phyloP scores from a whole-genome alignment of 2,113 vertebrate species.

The Chaetura pelagica region DNA sequence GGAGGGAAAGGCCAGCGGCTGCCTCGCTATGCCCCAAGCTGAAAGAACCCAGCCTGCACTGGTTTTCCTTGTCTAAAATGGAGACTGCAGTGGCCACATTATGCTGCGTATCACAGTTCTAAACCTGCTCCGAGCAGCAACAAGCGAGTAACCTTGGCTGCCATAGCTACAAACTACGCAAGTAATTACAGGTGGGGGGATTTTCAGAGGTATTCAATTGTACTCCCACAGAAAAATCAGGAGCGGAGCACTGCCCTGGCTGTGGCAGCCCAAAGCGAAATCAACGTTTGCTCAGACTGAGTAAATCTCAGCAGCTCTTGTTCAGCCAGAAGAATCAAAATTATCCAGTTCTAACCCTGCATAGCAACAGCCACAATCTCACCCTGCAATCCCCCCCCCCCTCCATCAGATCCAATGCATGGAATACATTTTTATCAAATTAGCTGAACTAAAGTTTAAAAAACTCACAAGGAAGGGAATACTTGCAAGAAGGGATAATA shows the following conservation, averaged over 20 bases:
- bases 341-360: not conserved
- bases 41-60: not conserved
- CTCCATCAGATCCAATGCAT: fast-evolving
- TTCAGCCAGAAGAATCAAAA: not conserved
- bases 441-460: not conserved
- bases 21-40: fast-evolving
- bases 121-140: not conserved
- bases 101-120: not conserved
- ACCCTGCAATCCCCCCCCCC: fast-evolving
- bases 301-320: not conserved
- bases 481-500: not conserved
- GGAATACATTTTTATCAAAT: not conserved
- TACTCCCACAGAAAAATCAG: not conserved
- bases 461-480: not conserved
- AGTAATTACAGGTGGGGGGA: fast-evolving
- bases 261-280: not conserved
- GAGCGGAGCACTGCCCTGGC: not conserved
- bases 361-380: not conserved
- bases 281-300: not conserved
- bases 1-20: not conserved
- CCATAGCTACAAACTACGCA: not conserved
- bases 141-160: not conserved
- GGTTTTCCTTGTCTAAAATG: not conserved
- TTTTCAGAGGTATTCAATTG: not conserved
- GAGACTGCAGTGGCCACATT: not conserved